Evolutionary conservation across 2,113 vertebrate genomes (phyloP).

Genomic region (Romanogobio albipinnatus): DNA sequence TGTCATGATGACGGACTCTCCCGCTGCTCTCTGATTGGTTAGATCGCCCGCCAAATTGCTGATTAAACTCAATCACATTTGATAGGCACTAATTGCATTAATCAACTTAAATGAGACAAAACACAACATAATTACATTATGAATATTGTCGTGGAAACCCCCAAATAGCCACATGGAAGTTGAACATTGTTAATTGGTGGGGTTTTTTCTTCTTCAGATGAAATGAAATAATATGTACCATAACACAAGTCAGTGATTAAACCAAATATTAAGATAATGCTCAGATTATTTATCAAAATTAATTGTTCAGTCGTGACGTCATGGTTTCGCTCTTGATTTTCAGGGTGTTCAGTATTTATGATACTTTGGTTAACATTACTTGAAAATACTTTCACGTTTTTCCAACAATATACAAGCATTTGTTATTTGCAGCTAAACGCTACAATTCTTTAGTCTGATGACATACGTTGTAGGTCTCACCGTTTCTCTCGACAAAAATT

Average conservation of each 20-base stretch:
- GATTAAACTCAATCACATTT: background rate
- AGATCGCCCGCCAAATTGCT: conserved; percentile 8
- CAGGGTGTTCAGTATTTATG: background rate
- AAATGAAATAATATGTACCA: background rate
- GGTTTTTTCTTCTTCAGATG: too few relatives aligned
- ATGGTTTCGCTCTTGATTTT: background rate
- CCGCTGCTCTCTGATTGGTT: conserved; percentile 37
- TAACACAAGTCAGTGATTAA: background rate
- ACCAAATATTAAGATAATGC: background rate
- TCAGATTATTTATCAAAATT: background rate
- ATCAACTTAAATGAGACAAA: background rate
- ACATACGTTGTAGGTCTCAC: background rate
- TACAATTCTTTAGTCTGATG: background rate
- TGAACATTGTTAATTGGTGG: background rate
- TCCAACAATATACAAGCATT: background rate
- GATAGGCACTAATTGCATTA: background rate
- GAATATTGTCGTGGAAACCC: background rate
- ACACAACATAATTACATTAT: background rate
- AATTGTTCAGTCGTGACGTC: background rate
- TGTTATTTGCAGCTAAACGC: background rate
- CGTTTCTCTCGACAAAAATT: too few relatives aligned
- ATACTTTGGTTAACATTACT: background rate
- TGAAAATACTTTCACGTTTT: background rate
- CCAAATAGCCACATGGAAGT: background rate
- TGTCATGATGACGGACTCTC: background rate